Evolutionary conservation across 2,113 vertebrate genomes (phyloP), one percentile per base, ranked within the genome.

Genomic region (Scomber scombrus): DNA sequence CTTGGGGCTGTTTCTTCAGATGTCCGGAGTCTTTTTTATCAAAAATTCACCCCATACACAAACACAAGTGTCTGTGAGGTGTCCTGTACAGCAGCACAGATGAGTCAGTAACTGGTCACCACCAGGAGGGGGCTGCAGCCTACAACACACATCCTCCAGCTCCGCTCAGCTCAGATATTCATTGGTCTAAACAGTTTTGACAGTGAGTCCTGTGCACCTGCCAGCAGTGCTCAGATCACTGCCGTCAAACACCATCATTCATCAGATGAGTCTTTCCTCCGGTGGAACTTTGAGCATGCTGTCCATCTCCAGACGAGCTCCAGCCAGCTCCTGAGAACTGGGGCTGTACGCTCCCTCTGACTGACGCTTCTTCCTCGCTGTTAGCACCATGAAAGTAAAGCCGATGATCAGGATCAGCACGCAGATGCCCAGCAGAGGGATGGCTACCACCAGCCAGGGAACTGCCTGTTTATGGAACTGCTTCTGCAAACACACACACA

Each of bases 241-340:
- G 9, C 34, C 7, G 34, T 34, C 8, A 0, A 40, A 15, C n/a
- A 40, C 46, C 61, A 58, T 51, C 12, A 21, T 40, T 40, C 34
- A 40, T 95, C 93, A 97, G 85, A 97, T 97, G 56, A 97, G 89
- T 43, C 98, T 95, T 85, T 99, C 98, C 70, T 99, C 98, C 0
- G 97, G 97, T 0, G 98, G 98, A 70, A 99, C 96, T 90, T 99
- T 99, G 57, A 99, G 95, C 82, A 99, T 97, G 87, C 96, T 98
- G 95, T 98, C 97, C 98, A 99, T 98, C 93, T 99, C 97, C 90
- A 99, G 77, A 40, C 97, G 96, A 3, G 98, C 98, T 64, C 98
- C 98, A 0, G 97, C 97, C 88, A 97, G 93, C 90, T 99, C 98
- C 95, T 99, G 97, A 73, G 96, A 83, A 63, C 98, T 99, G 0